Evolutionary conservation across 2,888 invertebrate genomes (phyloP).

Genomic region (Noctua comes): DNA sequence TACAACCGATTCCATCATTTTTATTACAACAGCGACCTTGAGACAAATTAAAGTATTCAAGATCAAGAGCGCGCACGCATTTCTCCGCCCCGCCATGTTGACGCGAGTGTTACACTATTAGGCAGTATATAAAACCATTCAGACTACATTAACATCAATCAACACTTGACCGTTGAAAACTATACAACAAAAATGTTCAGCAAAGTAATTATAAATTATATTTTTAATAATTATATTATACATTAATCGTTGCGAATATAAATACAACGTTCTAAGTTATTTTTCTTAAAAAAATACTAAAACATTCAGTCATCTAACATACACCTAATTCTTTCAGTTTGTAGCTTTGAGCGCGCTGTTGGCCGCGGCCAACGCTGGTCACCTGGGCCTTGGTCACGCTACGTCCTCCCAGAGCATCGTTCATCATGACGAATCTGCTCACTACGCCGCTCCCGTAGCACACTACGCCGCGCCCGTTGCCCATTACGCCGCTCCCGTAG

Average conservation of each 20-base stretch:
- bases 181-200: conserved; percentile 70
- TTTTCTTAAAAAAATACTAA: neutral
- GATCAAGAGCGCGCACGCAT: conserved; percentile 60
- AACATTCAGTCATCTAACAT: neutral
- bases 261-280: neutral
- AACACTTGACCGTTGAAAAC: conserved; percentile 61
- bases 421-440: conserved; percentile 63
- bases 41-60: conserved; percentile 50
- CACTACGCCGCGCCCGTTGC: conserved; percentile 64
- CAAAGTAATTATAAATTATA: conserved; percentile 67
- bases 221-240: neutral
- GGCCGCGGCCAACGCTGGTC: conserved; percentile 77
- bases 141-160: conserved; percentile 68
- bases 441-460: conserved; percentile 65
- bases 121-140: conserved; percentile 68
- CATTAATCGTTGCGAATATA: neutral
- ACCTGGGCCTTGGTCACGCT: conserved; percentile 66
- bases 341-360: conserved; percentile 64
- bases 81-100: conserved; percentile 67
- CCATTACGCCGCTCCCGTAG: conserved; percentile 65
- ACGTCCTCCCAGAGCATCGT: conserved; percentile 64
- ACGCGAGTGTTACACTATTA: conserved; percentile 22
- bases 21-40: conserved; percentile 45
- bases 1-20: neutral
- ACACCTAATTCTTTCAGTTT: conserved; percentile 48